Conservation (phyloP, 2,113 vertebrate species). For the Neodon shergylaensis region DNA sequence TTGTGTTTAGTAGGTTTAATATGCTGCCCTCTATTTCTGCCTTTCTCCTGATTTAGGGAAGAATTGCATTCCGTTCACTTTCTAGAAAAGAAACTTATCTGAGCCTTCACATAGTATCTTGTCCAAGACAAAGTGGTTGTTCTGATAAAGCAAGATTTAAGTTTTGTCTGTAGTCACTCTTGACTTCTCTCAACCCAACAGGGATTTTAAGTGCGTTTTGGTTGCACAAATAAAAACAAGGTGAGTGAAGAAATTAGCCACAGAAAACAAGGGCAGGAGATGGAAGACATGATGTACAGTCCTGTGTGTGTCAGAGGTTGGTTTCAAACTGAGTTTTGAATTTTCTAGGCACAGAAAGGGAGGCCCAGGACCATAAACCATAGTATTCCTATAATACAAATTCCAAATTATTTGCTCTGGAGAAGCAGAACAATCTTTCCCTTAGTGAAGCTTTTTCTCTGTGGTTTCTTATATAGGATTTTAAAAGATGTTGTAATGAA, state of each 20-base stretch:
- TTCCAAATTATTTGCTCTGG: not conserved
- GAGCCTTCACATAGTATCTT: not conserved
- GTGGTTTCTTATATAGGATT: not conserved
- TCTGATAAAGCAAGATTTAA: not conserved
- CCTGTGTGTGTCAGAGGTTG: not conserved
- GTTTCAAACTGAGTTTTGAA: not conserved
- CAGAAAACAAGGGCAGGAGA: not conserved
- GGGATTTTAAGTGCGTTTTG: not conserved
- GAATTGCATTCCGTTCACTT: not conserved
- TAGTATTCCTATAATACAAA: not conserved
- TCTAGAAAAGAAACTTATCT: not conserved
- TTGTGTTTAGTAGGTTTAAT: not conserved
- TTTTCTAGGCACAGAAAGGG: slow-evolving; percentile 11
- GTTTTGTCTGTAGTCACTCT: not conserved
- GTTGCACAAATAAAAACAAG: not conserved
- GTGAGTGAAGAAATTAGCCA: not conserved
- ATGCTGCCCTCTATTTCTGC: not conserved
- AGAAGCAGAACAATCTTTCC: not conserved
- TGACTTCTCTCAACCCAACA: not conserved
- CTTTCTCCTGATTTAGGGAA: not conserved
- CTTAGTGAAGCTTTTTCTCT: not conserved
- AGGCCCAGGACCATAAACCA: not conserved
- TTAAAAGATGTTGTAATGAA: slow-evolving; percentile 27
- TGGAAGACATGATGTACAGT: not conserved
- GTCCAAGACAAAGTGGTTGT: not conserved